Evolutionary conservation across 2,113 vertebrate genomes (phyloP).

Genomic region (Actinemys pallida): DNA sequence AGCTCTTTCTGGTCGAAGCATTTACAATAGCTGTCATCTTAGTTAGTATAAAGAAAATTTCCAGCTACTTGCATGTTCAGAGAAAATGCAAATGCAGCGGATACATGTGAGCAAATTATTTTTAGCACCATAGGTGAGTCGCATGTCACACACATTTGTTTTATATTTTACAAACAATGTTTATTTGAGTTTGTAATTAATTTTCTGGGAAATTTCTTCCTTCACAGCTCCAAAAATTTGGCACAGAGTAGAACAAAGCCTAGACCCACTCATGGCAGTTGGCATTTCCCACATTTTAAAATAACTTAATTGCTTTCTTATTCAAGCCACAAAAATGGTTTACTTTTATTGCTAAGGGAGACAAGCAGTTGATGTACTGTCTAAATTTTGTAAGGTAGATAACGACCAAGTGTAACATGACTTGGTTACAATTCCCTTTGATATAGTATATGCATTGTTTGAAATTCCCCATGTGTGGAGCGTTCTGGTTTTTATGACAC

Average conservation of each 20-base stretch:
- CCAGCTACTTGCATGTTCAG: constrained; percentile 46
- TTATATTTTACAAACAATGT: constrained; percentile 47
- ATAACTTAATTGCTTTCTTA: background rate
- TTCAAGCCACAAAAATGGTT: background rate
- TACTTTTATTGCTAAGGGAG: background rate
- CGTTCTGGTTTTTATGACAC: background rate
- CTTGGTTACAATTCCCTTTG: constrained; percentile 20
- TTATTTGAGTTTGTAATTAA: constrained; percentile 47
- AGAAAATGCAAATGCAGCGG: constrained; percentile 44
- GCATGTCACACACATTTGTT: constrained; percentile 29
- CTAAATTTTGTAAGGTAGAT: background rate
- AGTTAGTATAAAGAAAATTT: background rate
- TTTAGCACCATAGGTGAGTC: constrained; percentile 11
- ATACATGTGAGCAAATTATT: constrained; percentile 40
- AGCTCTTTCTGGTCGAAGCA: background rate
- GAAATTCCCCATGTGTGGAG: background rate
- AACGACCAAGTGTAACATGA: background rate
- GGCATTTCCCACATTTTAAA: background rate
- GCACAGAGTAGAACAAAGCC: background rate
- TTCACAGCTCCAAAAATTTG: background rate
- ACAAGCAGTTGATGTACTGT: background rate
- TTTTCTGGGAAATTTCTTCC: constrained; percentile 22
- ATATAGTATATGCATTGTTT: fast-evolving
- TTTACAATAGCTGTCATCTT: constrained; percentile 62
- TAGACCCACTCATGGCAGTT: background rate